These are phyloP conservation scores for Leptinotarsa defecta DNA, from an alignment of 1,140 invertebrate species.

Conservation along the genomic window DNA sequence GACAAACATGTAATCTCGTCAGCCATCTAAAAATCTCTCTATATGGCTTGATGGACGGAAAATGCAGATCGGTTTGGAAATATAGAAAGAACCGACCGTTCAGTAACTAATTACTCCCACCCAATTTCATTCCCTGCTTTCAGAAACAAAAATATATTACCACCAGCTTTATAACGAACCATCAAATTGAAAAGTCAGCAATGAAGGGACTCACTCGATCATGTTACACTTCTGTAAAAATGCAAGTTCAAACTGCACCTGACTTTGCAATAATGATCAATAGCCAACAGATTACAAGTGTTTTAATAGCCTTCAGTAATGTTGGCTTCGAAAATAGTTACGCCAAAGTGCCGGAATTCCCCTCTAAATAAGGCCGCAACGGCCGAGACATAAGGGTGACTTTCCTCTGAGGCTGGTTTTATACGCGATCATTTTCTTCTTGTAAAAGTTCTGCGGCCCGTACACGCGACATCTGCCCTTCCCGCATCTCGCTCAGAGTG, in stretches of 20 bases:
- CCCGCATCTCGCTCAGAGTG: not conserved
- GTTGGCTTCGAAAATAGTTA: no score
- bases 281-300: slow-evolving; percentile 2
- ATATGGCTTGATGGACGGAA: no score
- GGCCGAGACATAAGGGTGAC: not conserved
- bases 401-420: not conserved
- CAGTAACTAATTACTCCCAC: no score
- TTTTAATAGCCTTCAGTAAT: not conserved
- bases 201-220: no score
- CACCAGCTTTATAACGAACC: no score
- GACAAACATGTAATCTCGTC: no score
- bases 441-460: slow-evolving; percentile 1
- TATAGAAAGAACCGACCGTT: no score
- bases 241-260: not conserved
- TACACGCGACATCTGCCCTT: slow-evolving; percentile 7
- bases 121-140: no score
- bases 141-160: no score
- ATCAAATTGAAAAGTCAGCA: no score
- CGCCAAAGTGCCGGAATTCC: not conserved
- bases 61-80: no score
- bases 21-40: no score
- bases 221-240: not conserved
- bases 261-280: slow-evolving; percentile 6
- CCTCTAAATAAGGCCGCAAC: not conserved
- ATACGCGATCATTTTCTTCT: not conserved